Base-by-base conservation (phyloP, 2,797 vertebrate species). In the Pteronotus mesoamericanus region DNA sequence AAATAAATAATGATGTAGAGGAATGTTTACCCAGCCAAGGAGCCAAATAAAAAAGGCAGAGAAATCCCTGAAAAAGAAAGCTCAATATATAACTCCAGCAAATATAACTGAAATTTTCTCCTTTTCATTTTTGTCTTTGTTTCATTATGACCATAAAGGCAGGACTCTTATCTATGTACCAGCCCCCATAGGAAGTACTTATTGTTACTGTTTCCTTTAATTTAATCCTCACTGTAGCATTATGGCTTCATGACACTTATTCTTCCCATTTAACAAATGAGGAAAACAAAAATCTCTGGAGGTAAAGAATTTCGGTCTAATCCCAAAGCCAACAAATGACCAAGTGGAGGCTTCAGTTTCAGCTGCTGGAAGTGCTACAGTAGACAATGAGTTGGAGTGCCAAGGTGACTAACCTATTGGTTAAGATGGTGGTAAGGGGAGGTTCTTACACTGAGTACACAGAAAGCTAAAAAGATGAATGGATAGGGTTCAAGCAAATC, bases 1-100 rank as follows among this genome's bases (percentile, higher is more conserved):
- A 93, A 88, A 89, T 87, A 83, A 94, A 83, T 79, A 92, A 75
- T 39, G 24, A 32, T 68, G 34, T 69, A 24, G 46, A 91, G 94
- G 48, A 91, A 68, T 83, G 48, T 89, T 90, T 94, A 75, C 78
- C 44, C 59, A 87, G 51, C 48, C n/a, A 71, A 79, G 26, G 46
- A 94, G 51, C 75, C 72, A 85, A 89, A 86, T 26, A 53, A 46
- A 89, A 15, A 74, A 82, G 42, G 61, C 2, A 21, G 24, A 57
- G 53, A 69, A 79, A 19, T 46, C 46, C 86, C 78, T 85, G 82
- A n/a, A 69, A 75, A 93, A 44, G 18, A 59, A 68, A 34, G 2
- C 42, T 55, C 29, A 6, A 0, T 2, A 11, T 74, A n/a, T n/a
- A n/a, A n/a, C 37, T 29, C 39, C 21, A 69, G 84, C 21, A 57